Conservation (phyloP, 2,113 vertebrate genomes). For the Lepus europaeus region DNA sequence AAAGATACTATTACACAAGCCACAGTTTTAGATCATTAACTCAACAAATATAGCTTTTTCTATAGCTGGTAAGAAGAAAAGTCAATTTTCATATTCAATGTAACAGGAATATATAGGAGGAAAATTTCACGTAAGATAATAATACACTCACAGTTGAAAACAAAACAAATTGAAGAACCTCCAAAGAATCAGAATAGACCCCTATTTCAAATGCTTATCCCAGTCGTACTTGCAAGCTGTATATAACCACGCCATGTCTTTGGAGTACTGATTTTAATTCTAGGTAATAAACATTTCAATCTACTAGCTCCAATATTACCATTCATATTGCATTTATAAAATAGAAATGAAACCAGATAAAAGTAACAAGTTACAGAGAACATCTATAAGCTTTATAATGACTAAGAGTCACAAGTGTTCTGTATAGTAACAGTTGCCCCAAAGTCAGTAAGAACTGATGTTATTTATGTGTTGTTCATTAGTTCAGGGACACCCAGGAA, state of each 20-base stretch:
- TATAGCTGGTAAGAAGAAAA: background rate
- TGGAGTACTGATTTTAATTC: constrained; percentile 13
- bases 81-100: background rate
- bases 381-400: background rate
- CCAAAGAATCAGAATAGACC: background rate
- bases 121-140: constrained; percentile 56
- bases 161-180: constrained; percentile 37
- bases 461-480: background rate
- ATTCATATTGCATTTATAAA: constrained; percentile 43
- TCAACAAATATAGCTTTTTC: constrained; percentile 45
- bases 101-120: background rate
- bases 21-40: constrained; percentile 47
- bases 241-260: background rate
- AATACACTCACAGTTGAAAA: constrained; percentile 9
- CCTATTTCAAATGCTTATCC: constrained; percentile 36
- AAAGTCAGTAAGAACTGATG: background rate
- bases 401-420: background rate
- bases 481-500: constrained; percentile 27
- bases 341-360: constrained; percentile 31
- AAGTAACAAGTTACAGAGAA: constrained; percentile 45
- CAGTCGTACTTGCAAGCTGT: background rate
- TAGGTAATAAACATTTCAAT: constrained; percentile 33
- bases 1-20: background rate
- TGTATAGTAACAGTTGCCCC: background rate
- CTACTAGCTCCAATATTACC: constrained; percentile 21